Evolutionary conservation across 2,888 invertebrate species (phyloP).

Genomic region (Heliconius ismenius): DNA sequence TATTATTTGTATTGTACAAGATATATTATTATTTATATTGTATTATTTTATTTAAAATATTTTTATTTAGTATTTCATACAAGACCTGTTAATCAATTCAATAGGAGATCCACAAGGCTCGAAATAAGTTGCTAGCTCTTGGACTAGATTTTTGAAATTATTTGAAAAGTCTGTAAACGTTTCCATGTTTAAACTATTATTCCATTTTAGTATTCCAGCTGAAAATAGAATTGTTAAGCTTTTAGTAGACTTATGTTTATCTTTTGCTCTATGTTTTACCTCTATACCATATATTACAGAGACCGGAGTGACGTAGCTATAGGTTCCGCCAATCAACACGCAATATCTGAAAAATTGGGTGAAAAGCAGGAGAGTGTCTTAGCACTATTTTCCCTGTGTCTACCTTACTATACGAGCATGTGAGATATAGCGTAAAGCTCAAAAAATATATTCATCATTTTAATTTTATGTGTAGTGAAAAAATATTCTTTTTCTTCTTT

Average conservation of each 20-base stretch:
- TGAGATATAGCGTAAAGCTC: no score
- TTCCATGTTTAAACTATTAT: slow-evolving; percentile 51
- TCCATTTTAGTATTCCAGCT: slow-evolving; percentile 52
- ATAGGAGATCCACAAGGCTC: slow-evolving; percentile 57
- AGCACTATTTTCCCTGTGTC: no score
- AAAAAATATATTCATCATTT: no score
- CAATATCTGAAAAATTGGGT: neutral
- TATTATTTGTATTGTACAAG: neutral
- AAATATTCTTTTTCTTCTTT: no score
- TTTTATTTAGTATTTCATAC: slow-evolving; percentile 8
- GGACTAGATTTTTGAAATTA: slow-evolving; percentile 52
- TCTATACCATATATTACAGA: no score
- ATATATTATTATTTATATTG: no score
- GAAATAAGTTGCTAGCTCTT: slow-evolving; percentile 54
- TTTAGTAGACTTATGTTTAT: neutral
- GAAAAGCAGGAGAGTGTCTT: no score
- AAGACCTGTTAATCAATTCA: slow-evolving; percentile 52
- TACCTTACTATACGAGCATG: no score
- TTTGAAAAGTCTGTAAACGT: slow-evolving; percentile 50
- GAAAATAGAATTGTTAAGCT: slow-evolving; percentile 35
- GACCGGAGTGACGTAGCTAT: no score
- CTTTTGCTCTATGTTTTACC: neutral
- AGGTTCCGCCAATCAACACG: neutral
- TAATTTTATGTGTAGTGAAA: no score
- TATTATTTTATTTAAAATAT: neutral